These are phyloP conservation scores for Oenanthe melanoleuca DNA, from an alignment of 2,113 vertebrate species.

Conservation along the genomic window DNA sequence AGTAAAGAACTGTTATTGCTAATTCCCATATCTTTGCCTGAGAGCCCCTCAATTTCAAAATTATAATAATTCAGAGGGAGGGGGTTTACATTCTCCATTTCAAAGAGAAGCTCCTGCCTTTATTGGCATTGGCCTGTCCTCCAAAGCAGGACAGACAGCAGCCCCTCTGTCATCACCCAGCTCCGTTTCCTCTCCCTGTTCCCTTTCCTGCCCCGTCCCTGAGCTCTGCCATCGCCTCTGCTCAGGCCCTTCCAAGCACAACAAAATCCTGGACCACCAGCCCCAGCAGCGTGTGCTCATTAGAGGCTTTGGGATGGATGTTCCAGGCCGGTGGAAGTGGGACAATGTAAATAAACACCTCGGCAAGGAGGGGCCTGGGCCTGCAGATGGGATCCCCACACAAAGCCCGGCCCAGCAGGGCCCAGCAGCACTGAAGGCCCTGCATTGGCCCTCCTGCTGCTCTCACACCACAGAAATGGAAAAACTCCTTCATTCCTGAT, in stretches of 20 bases:
- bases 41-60: too few species aligned
- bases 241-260: conserved; percentile 29
- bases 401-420: not conserved
- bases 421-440: not conserved
- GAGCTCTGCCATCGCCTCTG: not conserved
- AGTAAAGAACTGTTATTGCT: too few species aligned
- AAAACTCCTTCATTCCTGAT: conserved; percentile 6
- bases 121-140: too few species aligned
- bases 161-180: not conserved
- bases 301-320: conserved; percentile 6
- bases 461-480: not conserved
- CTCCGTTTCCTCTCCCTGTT: not conserved
- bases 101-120: too few species aligned
- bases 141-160: not conserved
- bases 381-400: conserved; percentile 17
- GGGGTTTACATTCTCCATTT: too few species aligned
- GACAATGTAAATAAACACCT: conserved; percentile 58
- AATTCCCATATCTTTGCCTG: too few species aligned
- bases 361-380: not conserved
- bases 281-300: conserved; percentile 30
- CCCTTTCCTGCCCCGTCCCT: not conserved
- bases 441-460: not conserved
- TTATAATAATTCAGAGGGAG: too few species aligned
- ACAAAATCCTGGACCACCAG: conserved; percentile 22
- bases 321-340: conserved; percentile 26